Base-by-base conservation (phyloP, 2,797 vertebrate genomes). In the Gadopsis marmoratus region DNA sequence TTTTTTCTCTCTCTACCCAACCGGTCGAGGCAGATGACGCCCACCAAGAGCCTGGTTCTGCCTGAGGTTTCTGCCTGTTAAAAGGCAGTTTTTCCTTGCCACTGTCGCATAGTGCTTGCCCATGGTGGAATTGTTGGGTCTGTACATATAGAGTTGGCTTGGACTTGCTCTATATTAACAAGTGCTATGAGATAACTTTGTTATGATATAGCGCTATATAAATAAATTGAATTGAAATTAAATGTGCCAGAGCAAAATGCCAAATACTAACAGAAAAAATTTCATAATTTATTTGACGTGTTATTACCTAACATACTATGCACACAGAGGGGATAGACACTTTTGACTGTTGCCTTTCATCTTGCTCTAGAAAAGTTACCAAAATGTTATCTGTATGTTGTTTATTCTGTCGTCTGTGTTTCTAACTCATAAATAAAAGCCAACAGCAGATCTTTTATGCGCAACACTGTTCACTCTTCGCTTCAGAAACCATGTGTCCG, bases 321-420 rank as follows among this genome's bases (percentile, higher is more conserved):
- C 23, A 41, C 16, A 31, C 29, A 4, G 12, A 48, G 21, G 9
- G 41, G 26, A 29, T 17, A 35, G 35, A 54, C 50, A 7, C 35
- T 10, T 59, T 35, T 48, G 13, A 14, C 13, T 16, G 17, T 21
- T 16, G 5, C 21, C 41, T 59, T 41, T 68, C 16, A 13, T 68
- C 21, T 37, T 5, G 7, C 11, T 23, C n/a, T 26, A 17, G 14
- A 53, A 26, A 66, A 13, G 45, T 11, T 7, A 17, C 7, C 16
- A 17, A 47, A 9, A 53, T 23, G 23, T 21, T 0, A 33, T 31
- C 23, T 41, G 23, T 10, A 8, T 9, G 17, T 48, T 21, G 19
- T 13, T 55, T 14, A 53, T 26, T 50, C 33, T 37, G 66, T 48
- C 64, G 68, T 70, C n/a, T 48, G 41, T 29, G 48, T 39, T 37